phyloP scores from a whole-genome alignment of 2,113 vertebrate species.

The Antechinus stuartii region DNA sequence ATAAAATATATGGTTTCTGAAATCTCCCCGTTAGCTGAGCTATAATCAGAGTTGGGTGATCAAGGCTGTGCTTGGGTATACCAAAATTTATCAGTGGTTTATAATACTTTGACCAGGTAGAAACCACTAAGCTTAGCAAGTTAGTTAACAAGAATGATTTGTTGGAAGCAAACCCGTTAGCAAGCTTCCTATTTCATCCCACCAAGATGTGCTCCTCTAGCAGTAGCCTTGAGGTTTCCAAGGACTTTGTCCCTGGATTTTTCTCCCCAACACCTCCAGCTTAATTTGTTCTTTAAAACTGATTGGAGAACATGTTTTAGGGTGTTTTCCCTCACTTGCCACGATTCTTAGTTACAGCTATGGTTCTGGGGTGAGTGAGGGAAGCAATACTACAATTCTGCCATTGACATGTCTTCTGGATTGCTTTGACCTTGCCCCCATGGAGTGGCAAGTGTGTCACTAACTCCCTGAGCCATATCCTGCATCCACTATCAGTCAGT shows the following conservation, averaged over 20 bases:
- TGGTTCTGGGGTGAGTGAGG: not conserved
- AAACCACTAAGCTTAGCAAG: not conserved
- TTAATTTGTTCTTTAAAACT: not conserved
- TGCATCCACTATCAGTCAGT: not conserved
- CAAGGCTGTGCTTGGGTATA: not conserved
- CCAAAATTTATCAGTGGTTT: not conserved
- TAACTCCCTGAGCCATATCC: not conserved
- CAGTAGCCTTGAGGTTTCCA: not conserved
- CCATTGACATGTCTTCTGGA: constrained; percentile 58
- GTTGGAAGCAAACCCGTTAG: not conserved
- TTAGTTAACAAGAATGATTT: not conserved
- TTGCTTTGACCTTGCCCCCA: constrained; percentile 38
- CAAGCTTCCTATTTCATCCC: not conserved
- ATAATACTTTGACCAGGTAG: not conserved
- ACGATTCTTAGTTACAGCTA: not conserved
- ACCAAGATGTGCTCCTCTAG: not conserved
- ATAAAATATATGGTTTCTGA: not conserved
- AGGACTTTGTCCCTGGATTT: not conserved
- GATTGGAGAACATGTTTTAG: not conserved
- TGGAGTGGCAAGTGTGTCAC: constrained; percentile 38
- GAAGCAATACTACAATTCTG: not conserved
- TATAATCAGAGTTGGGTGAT: not conserved
- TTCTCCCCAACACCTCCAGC: not conserved
- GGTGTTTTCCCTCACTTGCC: not conserved
- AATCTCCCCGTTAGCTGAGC: not conserved